phyloP scores from a whole-genome alignment of 2,888 invertebrate genomes.

The Sinelater perroti region DNA sequence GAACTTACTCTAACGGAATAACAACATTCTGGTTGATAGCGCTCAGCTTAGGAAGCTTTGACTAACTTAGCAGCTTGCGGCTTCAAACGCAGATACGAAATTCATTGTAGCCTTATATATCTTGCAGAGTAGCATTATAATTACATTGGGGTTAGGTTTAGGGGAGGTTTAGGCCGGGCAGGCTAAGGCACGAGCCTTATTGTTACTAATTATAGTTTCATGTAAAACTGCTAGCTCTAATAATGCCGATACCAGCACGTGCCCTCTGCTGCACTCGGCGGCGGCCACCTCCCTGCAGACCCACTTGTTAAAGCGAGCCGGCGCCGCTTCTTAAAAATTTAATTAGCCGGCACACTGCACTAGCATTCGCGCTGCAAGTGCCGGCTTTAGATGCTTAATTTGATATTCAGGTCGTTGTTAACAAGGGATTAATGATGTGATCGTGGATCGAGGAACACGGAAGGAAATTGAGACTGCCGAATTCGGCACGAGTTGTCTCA shows the following conservation, averaged over 20 bases:
- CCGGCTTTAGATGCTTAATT: constrained; percentile 8
- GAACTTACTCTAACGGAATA: no score
- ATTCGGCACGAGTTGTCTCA: neutral
- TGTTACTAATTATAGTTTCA: constrained; percentile 1
- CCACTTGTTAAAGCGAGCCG: neutral
- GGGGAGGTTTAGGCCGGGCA: neutral
- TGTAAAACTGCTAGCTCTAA: no score
- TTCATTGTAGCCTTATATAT: constrained; percentile 8
- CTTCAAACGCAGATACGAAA: constrained; percentile 15
- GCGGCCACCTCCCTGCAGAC: no score
- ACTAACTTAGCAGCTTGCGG: constrained; percentile 14
- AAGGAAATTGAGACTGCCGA: constrained; percentile 2
- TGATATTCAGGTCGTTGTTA: constrained; percentile 21
- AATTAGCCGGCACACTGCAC: neutral
- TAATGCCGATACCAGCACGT: no score
- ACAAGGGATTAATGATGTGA: constrained; percentile 6
- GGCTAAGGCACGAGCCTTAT: constrained; percentile 1
- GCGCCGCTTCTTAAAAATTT: neutral
- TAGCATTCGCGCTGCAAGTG: neutral
- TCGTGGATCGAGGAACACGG: neutral
- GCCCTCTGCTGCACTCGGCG: no score
- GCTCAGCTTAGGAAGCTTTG: constrained; percentile 12
- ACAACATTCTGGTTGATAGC: constrained; percentile 4
- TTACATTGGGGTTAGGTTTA: constrained; percentile 14
- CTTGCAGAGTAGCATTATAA: constrained; percentile 13